These are phyloP conservation scores for Mustelus asterias DNA, from an alignment of 2,113 vertebrate genomes.

Conservation along the genomic window DNA sequence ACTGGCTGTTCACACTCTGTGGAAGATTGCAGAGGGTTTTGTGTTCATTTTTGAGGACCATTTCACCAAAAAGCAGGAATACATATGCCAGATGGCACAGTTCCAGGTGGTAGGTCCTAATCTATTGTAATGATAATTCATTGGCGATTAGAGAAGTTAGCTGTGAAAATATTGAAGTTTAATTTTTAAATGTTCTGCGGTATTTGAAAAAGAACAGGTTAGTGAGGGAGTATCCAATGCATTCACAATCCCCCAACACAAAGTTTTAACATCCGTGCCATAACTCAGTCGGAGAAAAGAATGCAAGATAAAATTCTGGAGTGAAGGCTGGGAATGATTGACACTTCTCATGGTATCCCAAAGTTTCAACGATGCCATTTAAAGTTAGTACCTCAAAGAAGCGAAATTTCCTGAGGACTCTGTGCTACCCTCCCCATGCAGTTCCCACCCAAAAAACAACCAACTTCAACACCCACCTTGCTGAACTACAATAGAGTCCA, in stretches of 20 bases:
- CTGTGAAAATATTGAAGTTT: neutral
- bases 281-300: neutral
- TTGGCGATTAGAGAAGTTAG: neutral
- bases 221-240: neutral
- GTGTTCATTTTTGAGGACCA: neutral
- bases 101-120: too few species aligned
- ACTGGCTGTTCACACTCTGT: neutral
- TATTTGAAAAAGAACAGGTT: neutral
- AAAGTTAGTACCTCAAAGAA: neutral
- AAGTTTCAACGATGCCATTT: neutral
- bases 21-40: too few species aligned
- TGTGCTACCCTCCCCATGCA: neutral
- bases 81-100: neutral
- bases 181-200: neutral
- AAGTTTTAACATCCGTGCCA: neutral
- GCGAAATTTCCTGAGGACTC: neutral
- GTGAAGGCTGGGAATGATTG: neutral
- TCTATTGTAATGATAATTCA: neutral
- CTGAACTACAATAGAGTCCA: slow-evolving; percentile 97
- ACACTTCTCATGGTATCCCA: neutral
- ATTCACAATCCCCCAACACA: neutral
- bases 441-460: neutral
- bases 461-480: slow-evolving; percentile 64
- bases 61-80: neutral
- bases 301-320: neutral